These are phyloP conservation scores for Xiphorhynchus erythropygius DNA, from an alignment of 2,797 vertebrate genomes.

Conservation along the genomic window DNA sequence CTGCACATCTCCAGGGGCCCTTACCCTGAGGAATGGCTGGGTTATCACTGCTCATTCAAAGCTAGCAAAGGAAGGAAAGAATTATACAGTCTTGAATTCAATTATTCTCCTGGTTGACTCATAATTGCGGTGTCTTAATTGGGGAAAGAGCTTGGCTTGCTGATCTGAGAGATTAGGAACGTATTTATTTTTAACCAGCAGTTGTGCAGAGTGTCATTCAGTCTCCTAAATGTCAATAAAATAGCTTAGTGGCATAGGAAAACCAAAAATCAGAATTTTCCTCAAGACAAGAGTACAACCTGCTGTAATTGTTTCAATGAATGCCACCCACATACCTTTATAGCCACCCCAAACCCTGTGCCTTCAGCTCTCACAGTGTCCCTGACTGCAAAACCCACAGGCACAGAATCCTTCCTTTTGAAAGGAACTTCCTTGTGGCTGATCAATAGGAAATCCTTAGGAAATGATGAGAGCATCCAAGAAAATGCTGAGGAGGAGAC, in stretches of 20 bases:
- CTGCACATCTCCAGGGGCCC: accelerated
- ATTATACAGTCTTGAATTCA: background rate
- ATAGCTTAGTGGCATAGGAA: background rate
- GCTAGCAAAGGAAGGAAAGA: background rate
- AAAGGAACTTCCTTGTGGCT: background rate
- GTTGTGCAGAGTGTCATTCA: background rate
- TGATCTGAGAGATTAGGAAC: background rate
- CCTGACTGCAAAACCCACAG: background rate
- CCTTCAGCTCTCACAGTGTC: background rate
- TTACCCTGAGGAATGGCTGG: background rate
- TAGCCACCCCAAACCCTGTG: background rate
- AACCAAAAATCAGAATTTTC: background rate
- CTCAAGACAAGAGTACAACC: background rate
- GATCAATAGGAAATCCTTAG: background rate
- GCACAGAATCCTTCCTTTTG: background rate
- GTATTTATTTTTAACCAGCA: background rate
- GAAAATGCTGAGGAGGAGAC: accelerated
- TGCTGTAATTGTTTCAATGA: background rate
- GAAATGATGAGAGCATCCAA: background rate
- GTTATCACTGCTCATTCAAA: background rate
- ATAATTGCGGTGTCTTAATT: background rate
- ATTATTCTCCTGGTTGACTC: background rate
- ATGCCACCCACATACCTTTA: accelerated
- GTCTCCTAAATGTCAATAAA: background rate
- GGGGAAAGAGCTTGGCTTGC: background rate